These are phyloP conservation scores for Phaedon cochleariae DNA, from an alignment of 2,888 invertebrate species.

Conservation along the genomic window DNA sequence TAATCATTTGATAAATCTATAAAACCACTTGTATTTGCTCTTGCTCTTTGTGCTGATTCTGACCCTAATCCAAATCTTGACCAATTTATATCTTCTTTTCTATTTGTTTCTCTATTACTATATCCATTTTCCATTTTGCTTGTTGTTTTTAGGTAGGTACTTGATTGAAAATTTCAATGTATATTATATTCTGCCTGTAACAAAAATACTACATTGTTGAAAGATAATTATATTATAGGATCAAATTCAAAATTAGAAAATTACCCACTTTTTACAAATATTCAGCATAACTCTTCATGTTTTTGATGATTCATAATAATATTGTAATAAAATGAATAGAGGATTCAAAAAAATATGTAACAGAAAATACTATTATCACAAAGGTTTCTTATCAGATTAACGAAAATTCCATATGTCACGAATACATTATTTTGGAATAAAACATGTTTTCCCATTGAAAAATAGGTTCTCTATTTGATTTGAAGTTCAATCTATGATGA, in stretches of 20 bases:
- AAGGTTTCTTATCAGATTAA: slow-evolving; percentile 22
- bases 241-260: no score
- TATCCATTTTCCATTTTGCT: slow-evolving; percentile 44
- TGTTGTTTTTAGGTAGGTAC: not conserved
- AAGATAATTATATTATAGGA: no score
- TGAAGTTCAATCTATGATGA: no score
- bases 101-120: slow-evolving; percentile 41
- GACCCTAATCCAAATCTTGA: slow-evolving; percentile 65
- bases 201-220: not conserved
- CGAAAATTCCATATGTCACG: slow-evolving; percentile 1
- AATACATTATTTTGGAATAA: slow-evolving; percentile 9
- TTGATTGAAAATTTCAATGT: not conserved
- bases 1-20: slow-evolving; percentile 80
- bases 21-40: slow-evolving; percentile 77
- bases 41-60: slow-evolving; percentile 62
- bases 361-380: slow-evolving; percentile 1
- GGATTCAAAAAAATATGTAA: slow-evolving; percentile 18
- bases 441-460: slow-evolving; percentile 2
- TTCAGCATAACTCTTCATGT: slow-evolving; percentile 9
- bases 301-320: slow-evolving; percentile 32
- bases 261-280: no score
- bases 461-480: not conserved
- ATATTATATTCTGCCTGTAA: not conserved
- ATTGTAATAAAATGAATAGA: slow-evolving; percentile 21
- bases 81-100: slow-evolving; percentile 64